These are phyloP conservation scores for Odontothrips loti DNA, from an alignment of 2,888 invertebrate species.

Conservation along the genomic window DNA sequence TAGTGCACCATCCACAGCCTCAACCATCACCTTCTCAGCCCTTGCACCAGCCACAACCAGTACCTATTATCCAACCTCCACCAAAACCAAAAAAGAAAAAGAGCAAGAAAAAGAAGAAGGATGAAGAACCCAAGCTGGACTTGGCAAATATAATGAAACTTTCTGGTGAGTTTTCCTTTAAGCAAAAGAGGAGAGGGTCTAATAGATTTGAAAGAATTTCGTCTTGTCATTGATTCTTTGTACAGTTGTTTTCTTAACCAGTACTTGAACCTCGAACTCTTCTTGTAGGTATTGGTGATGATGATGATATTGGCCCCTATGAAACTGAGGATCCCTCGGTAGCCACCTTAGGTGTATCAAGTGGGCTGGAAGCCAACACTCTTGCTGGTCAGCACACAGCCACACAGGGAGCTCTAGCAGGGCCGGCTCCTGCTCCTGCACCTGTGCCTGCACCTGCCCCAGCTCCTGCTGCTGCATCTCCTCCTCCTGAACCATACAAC, in stretches of 20 bases:
- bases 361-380: not conserved
- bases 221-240: no score
- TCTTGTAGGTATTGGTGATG: slow-evolving; percentile 31
- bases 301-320: slow-evolving; percentile 28
- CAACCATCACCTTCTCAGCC: not conserved
- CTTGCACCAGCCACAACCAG: not conserved
- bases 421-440: not conserved
- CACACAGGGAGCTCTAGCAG: not conserved
- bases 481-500: not conserved
- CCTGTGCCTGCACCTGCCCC: not conserved
- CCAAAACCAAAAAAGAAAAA: slow-evolving; percentile 48
- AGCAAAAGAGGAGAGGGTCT: no score
- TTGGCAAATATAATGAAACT: slow-evolving; percentile 70
- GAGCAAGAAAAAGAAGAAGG: slow-evolving; percentile 53
- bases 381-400: not conserved
- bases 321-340: slow-evolving; percentile 6
- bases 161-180: slow-evolving; percentile 50
- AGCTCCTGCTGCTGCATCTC: not conserved
- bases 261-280: not conserved
- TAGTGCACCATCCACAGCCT: not conserved
- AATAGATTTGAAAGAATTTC: no score
- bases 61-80: not conserved
- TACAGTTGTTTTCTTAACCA: not conserved
- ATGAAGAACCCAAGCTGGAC: slow-evolving; percentile 57
- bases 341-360: not conserved